These are phyloP conservation scores for Porites evermanni DNA, from an alignment of 92 coral and sea anemone genomes.

Conservation along the genomic window DNA sequence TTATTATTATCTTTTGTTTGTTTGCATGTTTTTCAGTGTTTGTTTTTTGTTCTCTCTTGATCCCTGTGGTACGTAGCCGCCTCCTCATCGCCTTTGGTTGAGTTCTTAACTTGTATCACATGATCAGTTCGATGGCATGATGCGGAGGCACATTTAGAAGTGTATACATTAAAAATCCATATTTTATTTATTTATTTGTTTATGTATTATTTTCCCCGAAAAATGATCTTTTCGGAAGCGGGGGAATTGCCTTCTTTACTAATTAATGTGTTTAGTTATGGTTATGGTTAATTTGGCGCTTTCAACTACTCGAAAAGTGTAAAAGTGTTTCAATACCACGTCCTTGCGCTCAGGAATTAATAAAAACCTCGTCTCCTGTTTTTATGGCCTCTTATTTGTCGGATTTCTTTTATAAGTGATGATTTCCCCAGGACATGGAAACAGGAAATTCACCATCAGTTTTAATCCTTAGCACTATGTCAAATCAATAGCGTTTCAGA, in stretches of 20 bases:
- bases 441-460: constrained; percentile 28
- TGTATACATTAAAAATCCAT: too few relatives aligned
- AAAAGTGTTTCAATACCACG: background rate
- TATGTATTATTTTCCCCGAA: too few relatives aligned
- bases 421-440: constrained; percentile 14
- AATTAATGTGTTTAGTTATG: background rate
- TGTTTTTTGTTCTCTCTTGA: too few relatives aligned
- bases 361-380: constrained; percentile 15
- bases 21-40: too few relatives aligned
- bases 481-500: constrained; percentile 28
- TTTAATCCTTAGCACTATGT: constrained; percentile 26
- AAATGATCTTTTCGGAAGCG: background rate
- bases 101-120: too few relatives aligned
- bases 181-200: too few relatives aligned
- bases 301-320: too few relatives aligned
- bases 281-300: background rate
- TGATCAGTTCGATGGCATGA: too few relatives aligned
- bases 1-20: background rate
- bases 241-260: background rate
- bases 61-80: too few relatives aligned
- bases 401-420: constrained; percentile 13
- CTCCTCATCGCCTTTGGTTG: too few relatives aligned
- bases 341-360: constrained; percentile 33
- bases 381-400: constrained; percentile 8
- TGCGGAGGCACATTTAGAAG: too few relatives aligned